phyloP scores from a whole-genome alignment of 1,140 invertebrate species.

The Drosophila leontia region DNA sequence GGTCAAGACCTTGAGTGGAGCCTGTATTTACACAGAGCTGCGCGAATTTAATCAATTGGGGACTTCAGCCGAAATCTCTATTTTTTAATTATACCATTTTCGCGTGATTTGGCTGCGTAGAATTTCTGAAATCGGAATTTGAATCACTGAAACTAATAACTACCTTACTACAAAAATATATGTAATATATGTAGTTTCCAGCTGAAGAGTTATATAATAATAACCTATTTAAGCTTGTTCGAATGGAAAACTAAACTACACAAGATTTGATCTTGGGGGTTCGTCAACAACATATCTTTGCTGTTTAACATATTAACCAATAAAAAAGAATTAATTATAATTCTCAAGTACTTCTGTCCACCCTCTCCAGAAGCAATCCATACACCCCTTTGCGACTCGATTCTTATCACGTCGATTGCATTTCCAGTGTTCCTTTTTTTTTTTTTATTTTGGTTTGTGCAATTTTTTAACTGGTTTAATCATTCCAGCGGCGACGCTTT shows the following conservation, averaged over 20 bases:
- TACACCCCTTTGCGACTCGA: neutral
- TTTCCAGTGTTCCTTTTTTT: constrained; percentile 15
- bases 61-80: constrained; percentile 7
- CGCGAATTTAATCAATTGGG: constrained; percentile 28
- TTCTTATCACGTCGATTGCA: constrained; percentile 55
- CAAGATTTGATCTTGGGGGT: neutral
- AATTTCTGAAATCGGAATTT: neutral
- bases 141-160: neutral
- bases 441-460: constrained; percentile 6
- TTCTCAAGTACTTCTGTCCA: neutral
- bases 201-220: too few relatives aligned
- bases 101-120: neutral
- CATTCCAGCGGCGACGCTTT: constrained; percentile 16
- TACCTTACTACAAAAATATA: too few relatives aligned
- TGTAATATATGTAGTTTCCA: too few relatives aligned
- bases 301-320: neutral
- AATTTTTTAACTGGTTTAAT: constrained; percentile 35
- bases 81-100: constrained; percentile 16
- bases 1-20: constrained; percentile 27
- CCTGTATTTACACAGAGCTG: constrained; percentile 28
- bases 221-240: too few relatives aligned
- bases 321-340: neutral
- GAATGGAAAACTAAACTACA: too few relatives aligned
- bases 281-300: too few relatives aligned
- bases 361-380: neutral